Base-by-base conservation (phyloP, 2,113 vertebrate species). In the Calidris pygmaea region DNA sequence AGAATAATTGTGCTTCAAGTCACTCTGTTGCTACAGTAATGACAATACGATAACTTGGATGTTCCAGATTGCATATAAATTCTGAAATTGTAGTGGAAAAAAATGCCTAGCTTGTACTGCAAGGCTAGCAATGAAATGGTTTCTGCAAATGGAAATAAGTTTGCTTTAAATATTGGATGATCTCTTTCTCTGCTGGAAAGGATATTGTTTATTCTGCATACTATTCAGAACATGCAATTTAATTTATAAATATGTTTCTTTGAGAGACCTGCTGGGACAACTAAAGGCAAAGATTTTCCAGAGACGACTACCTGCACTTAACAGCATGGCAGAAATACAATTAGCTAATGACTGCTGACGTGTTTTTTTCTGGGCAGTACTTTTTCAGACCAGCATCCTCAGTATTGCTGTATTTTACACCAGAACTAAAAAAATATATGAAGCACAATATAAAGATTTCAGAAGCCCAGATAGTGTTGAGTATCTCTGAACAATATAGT, bases 1-100 rank as follows among this genome's bases (percentile, higher is more conserved):
- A 78, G 79, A 97, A 65, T 81, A 94, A 89, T 89, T 97, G 91
- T 94, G 89, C 92, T 97, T 97, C 39, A 90, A 92, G 59, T 92
- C 52, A 81, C 59, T 93, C 89, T 93, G 82, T 90, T 89, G 84
- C 52, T 74, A 45, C 58, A 85, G 47, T 62, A 89, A 66, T 86
- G 89, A 95, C 65, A 78, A 27, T 65, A 50, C 0, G 0, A 37
- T 60, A 85, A 81, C 43, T 83, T 76, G 58, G 74, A 71, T 50
- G 29, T 94, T 87, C 67, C 75, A 93, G 56, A 58, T 56, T 71
- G 60, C 60, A 90, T 81, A 70, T 35, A 90, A 70, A 89, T 92
- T 58, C 48, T 86, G 86, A 85, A 83, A 67, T 1, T 34, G 7
- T n/a, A 43, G 29, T 59, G 85, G 66, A 65, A 95, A 96, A 96